Conservation (phyloP, 2,888 invertebrate genomes). For the Drosophila neotestacea region DNA sequence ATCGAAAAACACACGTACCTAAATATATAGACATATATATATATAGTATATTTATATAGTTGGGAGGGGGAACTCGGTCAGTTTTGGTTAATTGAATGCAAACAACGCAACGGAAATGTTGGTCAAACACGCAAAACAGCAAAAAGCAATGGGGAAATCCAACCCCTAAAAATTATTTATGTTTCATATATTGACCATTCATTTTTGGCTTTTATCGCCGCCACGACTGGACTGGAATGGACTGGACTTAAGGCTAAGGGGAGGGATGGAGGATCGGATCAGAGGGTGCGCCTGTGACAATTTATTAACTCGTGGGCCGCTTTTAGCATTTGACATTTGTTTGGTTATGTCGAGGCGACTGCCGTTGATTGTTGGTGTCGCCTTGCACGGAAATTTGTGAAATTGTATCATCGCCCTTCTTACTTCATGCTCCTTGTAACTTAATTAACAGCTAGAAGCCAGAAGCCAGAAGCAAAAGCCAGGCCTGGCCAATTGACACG, state of each 20-base stretch:
- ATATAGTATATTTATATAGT: background rate
- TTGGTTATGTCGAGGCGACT: constrained; percentile 58
- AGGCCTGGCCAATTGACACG: constrained; percentile 71
- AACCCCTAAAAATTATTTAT: constrained; percentile 80
- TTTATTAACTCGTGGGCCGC: constrained; percentile 68
- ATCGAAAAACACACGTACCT: constrained; percentile 11
- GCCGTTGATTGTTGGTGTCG: constrained; percentile 73
- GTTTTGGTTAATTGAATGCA: constrained; percentile 80
- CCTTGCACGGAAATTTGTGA: constrained; percentile 79
- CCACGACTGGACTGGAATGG: constrained; percentile 21
- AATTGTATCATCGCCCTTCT: constrained; percentile 66
- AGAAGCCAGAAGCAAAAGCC: constrained; percentile 5
- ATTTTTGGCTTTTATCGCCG: constrained; percentile 80
- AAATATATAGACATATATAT: background rate
- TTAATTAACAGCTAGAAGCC: constrained; percentile 63
- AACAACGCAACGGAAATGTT: constrained; percentile 74
- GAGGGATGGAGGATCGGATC: background rate
- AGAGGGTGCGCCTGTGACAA: constrained; percentile 71
- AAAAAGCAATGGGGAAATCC: constrained; percentile 41
- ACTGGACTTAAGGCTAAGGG: background rate
- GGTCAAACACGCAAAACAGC: constrained; percentile 70
- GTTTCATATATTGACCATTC: constrained; percentile 77
- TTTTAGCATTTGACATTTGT: constrained; percentile 75
- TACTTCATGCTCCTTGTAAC: constrained; percentile 56
- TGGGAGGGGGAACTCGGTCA: constrained; percentile 51